phyloP scores from a whole-genome alignment of 53 echinoderm and acorn worm species.

The Astropecten irregularis region DNA sequence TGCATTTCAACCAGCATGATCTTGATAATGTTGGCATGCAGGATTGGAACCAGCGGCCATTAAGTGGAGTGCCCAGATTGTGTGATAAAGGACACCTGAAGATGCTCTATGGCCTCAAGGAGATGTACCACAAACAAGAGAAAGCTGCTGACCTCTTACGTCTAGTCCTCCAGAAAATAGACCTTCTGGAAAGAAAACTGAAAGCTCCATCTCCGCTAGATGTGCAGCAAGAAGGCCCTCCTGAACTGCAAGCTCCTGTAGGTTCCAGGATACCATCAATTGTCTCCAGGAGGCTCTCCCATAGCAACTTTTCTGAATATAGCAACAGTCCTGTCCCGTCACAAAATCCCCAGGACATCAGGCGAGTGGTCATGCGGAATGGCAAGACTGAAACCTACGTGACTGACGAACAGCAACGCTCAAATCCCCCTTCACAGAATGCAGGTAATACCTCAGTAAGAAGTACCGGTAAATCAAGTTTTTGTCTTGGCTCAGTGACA shows the following conservation, averaged over 20 bases:
- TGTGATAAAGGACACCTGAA: constrained; percentile 16
- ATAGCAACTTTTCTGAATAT: no score
- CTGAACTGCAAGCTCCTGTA: no score
- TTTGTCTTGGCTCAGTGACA: no score
- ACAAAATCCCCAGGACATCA: background rate
- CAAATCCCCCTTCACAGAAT: constrained; percentile 16
- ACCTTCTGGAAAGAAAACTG: background rate
- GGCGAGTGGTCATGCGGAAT: constrained; percentile 4
- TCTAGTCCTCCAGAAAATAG: constrained; percentile 1
- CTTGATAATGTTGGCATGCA: background rate
- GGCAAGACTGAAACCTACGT: background rate
- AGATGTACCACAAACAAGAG: background rate
- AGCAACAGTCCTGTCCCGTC: background rate
- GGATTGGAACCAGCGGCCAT: constrained; percentile 12
- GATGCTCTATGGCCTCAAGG: background rate
- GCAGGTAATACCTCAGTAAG: no score
- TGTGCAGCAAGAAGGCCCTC: no score
- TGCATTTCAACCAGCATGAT: background rate
- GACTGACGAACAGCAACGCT: background rate
- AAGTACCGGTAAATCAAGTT: no score
- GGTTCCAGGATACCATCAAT: no score
- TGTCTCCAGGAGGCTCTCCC: no score
- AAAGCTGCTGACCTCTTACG: background rate
- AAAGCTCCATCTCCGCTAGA: no score
- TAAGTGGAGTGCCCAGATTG: constrained; percentile 21